phyloP scores from a whole-genome alignment of 2,888 invertebrate genomes.

The Sclerodermus sp. region DNA sequence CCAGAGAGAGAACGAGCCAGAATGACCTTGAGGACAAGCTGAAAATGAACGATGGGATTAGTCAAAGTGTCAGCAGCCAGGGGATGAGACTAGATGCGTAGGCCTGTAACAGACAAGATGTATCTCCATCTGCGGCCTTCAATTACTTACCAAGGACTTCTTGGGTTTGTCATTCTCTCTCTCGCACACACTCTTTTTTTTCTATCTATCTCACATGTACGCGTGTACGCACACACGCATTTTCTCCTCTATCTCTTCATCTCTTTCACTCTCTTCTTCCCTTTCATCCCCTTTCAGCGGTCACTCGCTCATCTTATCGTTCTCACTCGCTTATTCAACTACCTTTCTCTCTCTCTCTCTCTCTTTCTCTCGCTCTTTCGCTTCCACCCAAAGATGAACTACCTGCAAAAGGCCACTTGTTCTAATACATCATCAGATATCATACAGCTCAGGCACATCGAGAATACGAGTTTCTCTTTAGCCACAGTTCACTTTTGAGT shows the following conservation, averaged over 20 bases:
- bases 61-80: conserved; percentile 16
- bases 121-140: conserved; percentile 53
- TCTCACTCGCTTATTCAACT: too few relatives aligned
- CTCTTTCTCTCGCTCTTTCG: conserved; percentile 18
- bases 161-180: too few relatives aligned
- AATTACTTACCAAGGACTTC: conserved; percentile 50
- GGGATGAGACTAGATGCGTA: not conserved
- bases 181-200: too few relatives aligned
- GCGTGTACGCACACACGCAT: too few relatives aligned
- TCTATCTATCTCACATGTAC: too few relatives aligned
- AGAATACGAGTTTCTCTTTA: conserved; percentile 42
- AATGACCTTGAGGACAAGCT: conserved; percentile 32
- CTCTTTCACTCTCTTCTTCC: too few relatives aligned
- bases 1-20: conserved; percentile 20
- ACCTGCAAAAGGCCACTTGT: conserved; percentile 57
- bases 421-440: conserved; percentile 57
- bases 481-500: conserved; percentile 45
- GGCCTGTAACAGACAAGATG: conserved; percentile 45
- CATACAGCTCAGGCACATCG: conserved; percentile 52
- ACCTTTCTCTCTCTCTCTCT: conserved; percentile 21
- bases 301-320: not conserved
- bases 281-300: conserved; percentile 10
- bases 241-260: too few relatives aligned
- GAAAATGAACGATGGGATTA: conserved; percentile 33
- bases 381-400: conserved; percentile 28